These are phyloP conservation scores for Scolopax bukidnonensis DNA, from an alignment of 2,797 vertebrate genomes.

Conservation along the genomic window DNA sequence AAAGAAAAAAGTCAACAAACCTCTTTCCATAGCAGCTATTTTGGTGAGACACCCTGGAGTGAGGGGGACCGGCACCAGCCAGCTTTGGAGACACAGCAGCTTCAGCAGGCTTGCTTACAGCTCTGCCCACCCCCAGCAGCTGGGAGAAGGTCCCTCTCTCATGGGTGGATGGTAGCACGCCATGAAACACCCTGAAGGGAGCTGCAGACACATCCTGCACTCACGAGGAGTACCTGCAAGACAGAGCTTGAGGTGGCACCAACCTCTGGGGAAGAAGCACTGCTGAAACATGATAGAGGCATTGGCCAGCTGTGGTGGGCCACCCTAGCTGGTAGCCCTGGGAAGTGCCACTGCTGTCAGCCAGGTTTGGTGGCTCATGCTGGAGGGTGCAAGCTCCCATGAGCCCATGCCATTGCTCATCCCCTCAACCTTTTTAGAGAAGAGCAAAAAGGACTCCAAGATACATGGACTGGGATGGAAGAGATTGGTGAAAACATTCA, in stretches of 20 bases:
- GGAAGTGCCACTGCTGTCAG: neutral
- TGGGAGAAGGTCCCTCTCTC: neutral
- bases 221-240: neutral
- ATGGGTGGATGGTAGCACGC: neutral
- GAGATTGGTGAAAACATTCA: neutral
- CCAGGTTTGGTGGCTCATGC: neutral
- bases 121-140: neutral
- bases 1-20: constrained; percentile 51
- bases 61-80: neutral
- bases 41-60: neutral
- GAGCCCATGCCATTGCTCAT: neutral
- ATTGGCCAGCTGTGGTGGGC: neutral
- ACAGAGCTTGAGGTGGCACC: neutral
- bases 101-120: neutral
- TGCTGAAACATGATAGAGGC: fast-evolving
- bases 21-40: constrained; percentile 50
- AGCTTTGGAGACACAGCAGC: neutral
- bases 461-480: neutral
- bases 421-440: neutral
- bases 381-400: neutral
- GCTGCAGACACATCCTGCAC: neutral
- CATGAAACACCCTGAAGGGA: fast-evolving
- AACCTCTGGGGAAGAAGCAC: fast-evolving
- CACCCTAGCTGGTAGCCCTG: neutral
- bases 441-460: neutral